Conservation (phyloP, 1,140 invertebrate species). For the Octopus bimaculoides region DNA sequence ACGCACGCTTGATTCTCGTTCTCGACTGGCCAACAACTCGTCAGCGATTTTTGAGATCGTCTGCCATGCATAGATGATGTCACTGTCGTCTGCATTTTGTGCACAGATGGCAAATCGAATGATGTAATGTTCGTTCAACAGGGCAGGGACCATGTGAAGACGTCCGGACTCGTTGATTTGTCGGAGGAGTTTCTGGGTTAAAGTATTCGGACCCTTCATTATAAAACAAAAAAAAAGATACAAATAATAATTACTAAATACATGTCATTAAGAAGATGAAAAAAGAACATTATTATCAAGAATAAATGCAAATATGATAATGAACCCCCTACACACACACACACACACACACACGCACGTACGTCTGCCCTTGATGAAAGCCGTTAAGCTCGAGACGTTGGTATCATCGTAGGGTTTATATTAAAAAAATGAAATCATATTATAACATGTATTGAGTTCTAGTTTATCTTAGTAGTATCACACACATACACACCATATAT, state of each 20-base stretch:
- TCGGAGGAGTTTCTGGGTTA: conserved; percentile 92
- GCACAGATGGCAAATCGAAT: conserved; percentile 69
- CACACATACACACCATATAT: too few relatives aligned
- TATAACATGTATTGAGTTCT: too few relatives aligned
- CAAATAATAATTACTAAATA: neutral
- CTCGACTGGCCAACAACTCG: conserved; percentile 14
- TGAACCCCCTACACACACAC: too few relatives aligned
- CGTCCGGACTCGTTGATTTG: conserved; percentile 94
- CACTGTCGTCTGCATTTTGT: conserved; percentile 63
- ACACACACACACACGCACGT: too few relatives aligned
- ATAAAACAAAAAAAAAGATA: neutral
- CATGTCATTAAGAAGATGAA: too few relatives aligned
- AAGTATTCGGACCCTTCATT: conserved; percentile 75
- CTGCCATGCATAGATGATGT: conserved; percentile 86
- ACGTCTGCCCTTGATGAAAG: too few relatives aligned
- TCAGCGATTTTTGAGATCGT: conserved; percentile 28
- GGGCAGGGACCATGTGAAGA: conserved; percentile 95
- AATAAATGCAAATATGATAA: too few relatives aligned
- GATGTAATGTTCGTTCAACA: conserved; percentile 78
- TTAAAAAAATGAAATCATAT: too few relatives aligned
- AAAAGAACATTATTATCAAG: too few relatives aligned
- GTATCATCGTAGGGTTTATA: too few relatives aligned
- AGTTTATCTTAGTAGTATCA: too few relatives aligned
- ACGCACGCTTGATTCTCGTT: conserved; percentile 23
- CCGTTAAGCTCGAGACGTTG: too few relatives aligned